Conservation (phyloP, 2,888 invertebrate genomes). For the Pimpla rufipes region DNA sequence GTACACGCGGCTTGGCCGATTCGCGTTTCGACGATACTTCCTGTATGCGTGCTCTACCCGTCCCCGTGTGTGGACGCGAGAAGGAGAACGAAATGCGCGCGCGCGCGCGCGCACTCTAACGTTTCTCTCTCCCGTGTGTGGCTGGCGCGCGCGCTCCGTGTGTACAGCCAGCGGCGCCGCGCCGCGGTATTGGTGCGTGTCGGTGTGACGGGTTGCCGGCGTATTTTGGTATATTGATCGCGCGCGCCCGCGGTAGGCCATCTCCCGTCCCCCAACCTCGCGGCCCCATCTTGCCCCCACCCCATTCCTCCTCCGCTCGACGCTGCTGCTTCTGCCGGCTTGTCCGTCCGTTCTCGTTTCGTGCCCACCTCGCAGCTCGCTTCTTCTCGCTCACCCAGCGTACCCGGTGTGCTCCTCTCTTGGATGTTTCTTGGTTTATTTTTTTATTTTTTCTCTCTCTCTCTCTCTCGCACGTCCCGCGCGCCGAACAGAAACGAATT, state of each 20-base stretch:
- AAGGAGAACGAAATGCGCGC: slow-evolving; percentile 48
- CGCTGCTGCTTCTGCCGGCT: slow-evolving; percentile 65
- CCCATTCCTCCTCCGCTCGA: slow-evolving; percentile 69
- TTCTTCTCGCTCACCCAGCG: slow-evolving; percentile 64
- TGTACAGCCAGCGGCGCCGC: slow-evolving; percentile 53
- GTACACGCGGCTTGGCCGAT: slow-evolving; percentile 66
- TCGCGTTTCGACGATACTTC: slow-evolving; percentile 73
- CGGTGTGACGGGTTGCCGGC: slow-evolving; percentile 82
- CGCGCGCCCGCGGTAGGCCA: slow-evolving; percentile 83
- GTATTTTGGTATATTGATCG: slow-evolving; percentile 86
- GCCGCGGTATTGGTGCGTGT: slow-evolving; percentile 73
- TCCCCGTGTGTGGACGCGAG: slow-evolving; percentile 54
- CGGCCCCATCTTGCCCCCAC: slow-evolving; percentile 78
- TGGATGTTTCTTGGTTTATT: background rate
- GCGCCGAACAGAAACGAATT: too few species aligned
- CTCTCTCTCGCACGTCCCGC: too few species aligned
- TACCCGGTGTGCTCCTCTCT: slow-evolving; percentile 21
- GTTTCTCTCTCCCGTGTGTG: slow-evolving; percentile 35
- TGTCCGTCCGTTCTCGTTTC: slow-evolving; percentile 71
- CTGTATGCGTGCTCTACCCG: slow-evolving; percentile 72
- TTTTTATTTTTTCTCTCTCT: too few species aligned
- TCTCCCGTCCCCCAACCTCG: slow-evolving; percentile 77
- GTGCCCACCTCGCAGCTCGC: slow-evolving; percentile 64
- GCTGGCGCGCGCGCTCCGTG: slow-evolving; percentile 4
- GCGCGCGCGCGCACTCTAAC: slow-evolving; percentile 66